These are phyloP conservation scores for Maconellicoccus hirsutus DNA, from an alignment of 1,140 invertebrate species.

Conservation along the genomic window DNA sequence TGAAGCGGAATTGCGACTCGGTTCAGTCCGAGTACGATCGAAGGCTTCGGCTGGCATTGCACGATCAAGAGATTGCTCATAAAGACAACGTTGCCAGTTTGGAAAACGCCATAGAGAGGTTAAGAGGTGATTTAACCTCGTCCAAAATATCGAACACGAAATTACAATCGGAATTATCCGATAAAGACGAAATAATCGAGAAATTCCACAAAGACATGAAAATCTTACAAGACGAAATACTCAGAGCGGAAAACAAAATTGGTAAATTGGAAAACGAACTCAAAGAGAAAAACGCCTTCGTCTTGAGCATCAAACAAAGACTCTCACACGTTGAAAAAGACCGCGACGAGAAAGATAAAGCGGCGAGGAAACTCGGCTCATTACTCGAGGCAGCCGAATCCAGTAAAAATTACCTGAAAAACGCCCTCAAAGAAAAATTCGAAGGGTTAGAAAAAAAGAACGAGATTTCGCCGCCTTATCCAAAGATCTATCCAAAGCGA, in stretches of 20 bases:
- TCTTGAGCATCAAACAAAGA: neutral
- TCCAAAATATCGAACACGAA: neutral
- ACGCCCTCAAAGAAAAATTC: conserved; percentile 1
- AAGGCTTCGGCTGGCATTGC: neutral
- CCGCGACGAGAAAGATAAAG: neutral
- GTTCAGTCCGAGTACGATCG: neutral
- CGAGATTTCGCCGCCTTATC: neutral
- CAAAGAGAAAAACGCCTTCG: neutral
- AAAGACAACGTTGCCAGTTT: neutral
- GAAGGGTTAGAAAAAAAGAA: neutral
- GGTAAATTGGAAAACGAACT: neutral
- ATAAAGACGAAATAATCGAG: neutral
- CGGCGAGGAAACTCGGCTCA: neutral
- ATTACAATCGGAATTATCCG: neutral
- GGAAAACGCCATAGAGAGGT: neutral
- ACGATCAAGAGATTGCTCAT: neutral
- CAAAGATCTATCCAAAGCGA: conserved; percentile 3
- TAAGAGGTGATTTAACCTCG: neutral
- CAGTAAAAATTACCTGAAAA: conserved; percentile 8
- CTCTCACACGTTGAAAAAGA: neutral
- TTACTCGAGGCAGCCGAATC: neutral
- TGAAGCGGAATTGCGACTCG: neutral
- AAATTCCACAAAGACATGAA: neutral
- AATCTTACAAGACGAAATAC: conserved; percentile 6
- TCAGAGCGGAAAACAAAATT: neutral